Evolutionary conservation across 2,113 vertebrate genomes (phyloP).

Genomic region (Microcebus tavaratra): DNA sequence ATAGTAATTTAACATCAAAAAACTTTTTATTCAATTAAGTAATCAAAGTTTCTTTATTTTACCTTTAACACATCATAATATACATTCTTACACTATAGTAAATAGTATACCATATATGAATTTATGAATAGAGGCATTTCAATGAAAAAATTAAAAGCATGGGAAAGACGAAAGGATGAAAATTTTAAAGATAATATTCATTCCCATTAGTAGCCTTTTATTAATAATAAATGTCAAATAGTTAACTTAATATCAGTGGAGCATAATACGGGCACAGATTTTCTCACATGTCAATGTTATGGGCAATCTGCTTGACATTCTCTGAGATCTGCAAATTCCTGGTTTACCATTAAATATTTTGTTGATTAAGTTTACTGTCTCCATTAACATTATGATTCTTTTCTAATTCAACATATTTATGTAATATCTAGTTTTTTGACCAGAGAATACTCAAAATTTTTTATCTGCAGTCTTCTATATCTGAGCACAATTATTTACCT

Average conservation of each 20-base stretch:
- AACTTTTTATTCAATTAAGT: background rate
- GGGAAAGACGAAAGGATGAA: background rate
- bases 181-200: background rate
- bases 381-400: background rate
- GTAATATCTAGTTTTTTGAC: background rate
- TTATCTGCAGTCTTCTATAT: background rate
- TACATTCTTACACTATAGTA: background rate
- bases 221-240: background rate
- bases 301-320: background rate
- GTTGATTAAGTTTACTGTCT: background rate
- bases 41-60: background rate
- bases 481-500: background rate
- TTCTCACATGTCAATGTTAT: background rate
- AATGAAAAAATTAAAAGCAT: background rate
- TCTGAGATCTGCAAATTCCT: background rate
- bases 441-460: background rate
- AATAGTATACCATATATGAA: background rate
- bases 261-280: background rate
- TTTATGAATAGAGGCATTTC: background rate
- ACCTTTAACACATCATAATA: background rate
- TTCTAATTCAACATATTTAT: background rate
- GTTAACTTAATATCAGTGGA: background rate
- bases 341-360: background rate
- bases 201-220: background rate
- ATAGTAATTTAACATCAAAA: slow-evolving; percentile 11